Evolutionary conservation across 2,797 vertebrate species (phyloP), one percentile per base, ranked within the genome.

Genomic region (Gastrophryne carolinensis): DNA sequence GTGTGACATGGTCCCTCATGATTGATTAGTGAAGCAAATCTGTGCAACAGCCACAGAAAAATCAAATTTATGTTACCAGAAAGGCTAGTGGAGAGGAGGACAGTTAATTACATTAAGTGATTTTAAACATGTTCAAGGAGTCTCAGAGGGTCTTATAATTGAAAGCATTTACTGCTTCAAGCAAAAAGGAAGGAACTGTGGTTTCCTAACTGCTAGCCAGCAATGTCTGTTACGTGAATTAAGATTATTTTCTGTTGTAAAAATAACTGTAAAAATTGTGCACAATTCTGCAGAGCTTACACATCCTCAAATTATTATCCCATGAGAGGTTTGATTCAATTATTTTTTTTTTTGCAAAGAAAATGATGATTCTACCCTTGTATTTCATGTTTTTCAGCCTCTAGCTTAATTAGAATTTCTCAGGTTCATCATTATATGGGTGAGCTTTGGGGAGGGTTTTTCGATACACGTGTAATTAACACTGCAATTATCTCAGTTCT

Each of bases 81-180:
- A 57, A 58, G 74, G 47, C 39, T 24, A 29, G 29, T 52, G 15
- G 21, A 37, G 23, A 71, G 52, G 41, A 77, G 66, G 39, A 29
- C 39, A 71, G 60, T 77, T 77, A 71, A 77, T 77, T 71, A 71
- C 67, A 71, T 54, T 65, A 50, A 77, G 39, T 71, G 39, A 71
- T 71, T 71, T 50, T 71, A 64, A 77, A 77, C 60, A 65, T 65
- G 39, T 57, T 64, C 35, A 41, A 75, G 54, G 72, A 73, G 26
- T 73, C 72, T 65, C 72, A 17, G 19, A 49, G 63, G 63, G 52
- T 75, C 62, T 23, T 37, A 34, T 75, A 75, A 75, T 75, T 58
- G 63, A 60, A 53, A 75, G 39, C 72, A 41, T 68, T 75, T 75
- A 75, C 30, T 53, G 56, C 54, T 61, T 17, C 19, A 34, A 53